A percentile compares a stretch with the other conserved stretches of the same genome.
Evolutionary conservation across 1,140 invertebrate species (phyloP).

Genomic region (Drosophila neocordata): DNA sequence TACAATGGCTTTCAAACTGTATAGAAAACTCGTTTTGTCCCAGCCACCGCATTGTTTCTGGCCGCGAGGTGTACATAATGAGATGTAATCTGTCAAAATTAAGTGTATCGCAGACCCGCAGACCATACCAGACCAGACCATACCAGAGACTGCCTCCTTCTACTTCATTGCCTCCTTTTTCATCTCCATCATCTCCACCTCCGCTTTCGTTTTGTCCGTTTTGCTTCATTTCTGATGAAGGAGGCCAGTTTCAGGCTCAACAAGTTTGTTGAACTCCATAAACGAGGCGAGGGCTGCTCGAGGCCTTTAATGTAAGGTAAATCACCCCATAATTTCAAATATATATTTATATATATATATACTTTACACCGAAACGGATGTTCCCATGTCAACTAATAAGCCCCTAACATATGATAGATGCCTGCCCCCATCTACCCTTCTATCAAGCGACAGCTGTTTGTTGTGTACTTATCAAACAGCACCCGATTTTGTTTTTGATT

Average conservation of each 20-base stretch:
- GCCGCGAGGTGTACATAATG: constrained; percentile 76
- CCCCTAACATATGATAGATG: constrained; percentile 66
- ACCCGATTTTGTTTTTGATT: constrained; percentile 35
- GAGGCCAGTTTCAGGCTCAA: constrained; percentile 40
- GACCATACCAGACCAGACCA: constrained; percentile 24
- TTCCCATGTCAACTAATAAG: constrained; percentile 73
- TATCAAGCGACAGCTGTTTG: constrained; percentile 58
- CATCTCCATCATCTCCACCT: background rate
- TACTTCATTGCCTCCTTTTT: background rate
- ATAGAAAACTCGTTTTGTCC: constrained; percentile 49
- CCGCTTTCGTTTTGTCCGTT: constrained; percentile 17
- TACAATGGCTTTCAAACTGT: constrained; percentile 51
- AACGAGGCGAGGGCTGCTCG: constrained; percentile 46
- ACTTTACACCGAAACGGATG: constrained; percentile 39
- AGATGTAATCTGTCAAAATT: constrained; percentile 81
- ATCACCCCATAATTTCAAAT: constrained; percentile 21
- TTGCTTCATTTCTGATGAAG: background rate
- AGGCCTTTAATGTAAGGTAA: constrained; percentile 41
- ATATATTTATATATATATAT: background rate
- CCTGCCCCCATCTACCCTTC: background rate
- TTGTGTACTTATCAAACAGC: constrained; percentile 62
- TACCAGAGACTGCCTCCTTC: constrained; percentile 4
- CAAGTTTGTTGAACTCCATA: constrained; percentile 69
- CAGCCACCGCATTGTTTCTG: constrained; percentile 37
- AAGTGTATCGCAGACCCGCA: constrained; percentile 70